Evolutionary conservation across 2,888 invertebrate species (phyloP).

Genomic region (Heliconius sara): DNA sequence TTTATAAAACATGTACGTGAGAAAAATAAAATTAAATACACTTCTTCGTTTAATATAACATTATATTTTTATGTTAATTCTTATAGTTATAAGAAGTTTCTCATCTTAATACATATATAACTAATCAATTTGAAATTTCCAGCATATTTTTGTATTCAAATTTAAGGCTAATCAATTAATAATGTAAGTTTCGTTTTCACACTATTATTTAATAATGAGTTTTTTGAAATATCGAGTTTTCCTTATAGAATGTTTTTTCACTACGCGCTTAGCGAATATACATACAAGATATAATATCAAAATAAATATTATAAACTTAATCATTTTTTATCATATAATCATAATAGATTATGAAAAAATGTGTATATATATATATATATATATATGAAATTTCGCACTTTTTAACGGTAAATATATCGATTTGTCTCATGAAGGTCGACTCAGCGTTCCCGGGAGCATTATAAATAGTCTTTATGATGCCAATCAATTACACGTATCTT

Average conservation of each 20-base stretch:
- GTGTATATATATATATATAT: background rate
- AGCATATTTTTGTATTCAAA: no score
- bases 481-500: constrained; percentile 28
- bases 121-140: no score
- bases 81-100: no score
- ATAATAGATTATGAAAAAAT: background rate
- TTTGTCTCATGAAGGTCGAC: constrained; percentile 42
- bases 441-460: constrained; percentile 35
- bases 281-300: background rate
- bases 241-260: background rate
- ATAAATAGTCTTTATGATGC: constrained; percentile 35
- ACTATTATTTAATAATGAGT: background rate
- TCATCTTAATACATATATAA: no score
- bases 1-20: no score
- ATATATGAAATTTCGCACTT: constrained; percentile 1
- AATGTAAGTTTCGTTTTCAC: background rate
- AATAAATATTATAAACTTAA: no score
- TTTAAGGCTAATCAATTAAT: no score
- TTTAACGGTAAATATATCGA: constrained; percentile 39
- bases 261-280: background rate
- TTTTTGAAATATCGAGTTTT: background rate
- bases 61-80: no score
- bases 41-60: no score
- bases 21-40: no score
- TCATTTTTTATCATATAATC: no score